phyloP scores from a whole-genome alignment of 1,140 invertebrate species.

The Heliconius eleuchia region DNA sequence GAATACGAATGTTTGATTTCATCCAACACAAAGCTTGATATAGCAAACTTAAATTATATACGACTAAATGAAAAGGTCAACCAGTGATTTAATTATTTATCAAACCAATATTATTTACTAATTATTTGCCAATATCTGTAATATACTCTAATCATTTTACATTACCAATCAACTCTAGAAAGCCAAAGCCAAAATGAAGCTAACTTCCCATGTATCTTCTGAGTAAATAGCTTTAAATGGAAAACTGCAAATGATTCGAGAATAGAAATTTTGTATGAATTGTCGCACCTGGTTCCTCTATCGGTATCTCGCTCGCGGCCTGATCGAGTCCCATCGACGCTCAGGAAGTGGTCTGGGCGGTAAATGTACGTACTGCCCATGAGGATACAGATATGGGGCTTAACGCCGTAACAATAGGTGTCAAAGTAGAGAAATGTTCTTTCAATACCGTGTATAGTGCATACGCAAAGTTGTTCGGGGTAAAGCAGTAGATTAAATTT shows the following conservation, averaged over 20 bases:
- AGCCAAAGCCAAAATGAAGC: background rate
- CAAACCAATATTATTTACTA: too few species aligned
- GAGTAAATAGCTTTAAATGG: background rate
- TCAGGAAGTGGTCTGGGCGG: slow-evolving; percentile 27
- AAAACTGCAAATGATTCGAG: background rate
- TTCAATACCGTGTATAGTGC: slow-evolving; percentile 1
- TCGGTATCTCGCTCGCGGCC: slow-evolving; percentile 21
- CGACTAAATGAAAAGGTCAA: too few species aligned
- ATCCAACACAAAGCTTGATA: too few species aligned
- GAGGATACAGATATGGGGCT: slow-evolving; percentile 17
- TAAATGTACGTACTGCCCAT: slow-evolving; percentile 21
- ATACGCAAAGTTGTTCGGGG: slow-evolving; percentile 14
- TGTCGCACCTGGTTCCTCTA: background rate
- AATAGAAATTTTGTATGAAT: background rate
- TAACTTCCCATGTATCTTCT: background rate
- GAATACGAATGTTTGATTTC: too few species aligned
- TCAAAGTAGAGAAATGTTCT: slow-evolving; percentile 18
- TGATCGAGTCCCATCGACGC: slow-evolving; percentile 27
- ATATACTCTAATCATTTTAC: too few species aligned
- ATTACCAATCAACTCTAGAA: too few species aligned
- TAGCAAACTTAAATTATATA: too few species aligned
- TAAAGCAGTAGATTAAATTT: slow-evolving; percentile 16
- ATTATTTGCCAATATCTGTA: too few species aligned
- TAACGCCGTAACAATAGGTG: slow-evolving; percentile 26
- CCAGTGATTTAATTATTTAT: too few species aligned